Evolutionary conservation across 2,888 invertebrate species (phyloP).

Genomic region (Platycheirus rosarum): DNA sequence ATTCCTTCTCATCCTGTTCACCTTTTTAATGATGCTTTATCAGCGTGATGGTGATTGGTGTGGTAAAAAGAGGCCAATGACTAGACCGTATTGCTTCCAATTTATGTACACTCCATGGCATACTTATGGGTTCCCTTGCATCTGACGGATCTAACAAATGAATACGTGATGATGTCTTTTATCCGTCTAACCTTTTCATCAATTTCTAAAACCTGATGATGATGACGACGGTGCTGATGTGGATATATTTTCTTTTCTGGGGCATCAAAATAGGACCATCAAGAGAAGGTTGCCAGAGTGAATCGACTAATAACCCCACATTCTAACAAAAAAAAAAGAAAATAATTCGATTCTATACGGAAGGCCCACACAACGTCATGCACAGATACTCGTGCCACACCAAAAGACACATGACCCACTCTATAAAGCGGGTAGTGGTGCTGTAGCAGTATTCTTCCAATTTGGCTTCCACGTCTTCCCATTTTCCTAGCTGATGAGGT

Average conservation of each 20-base stretch:
- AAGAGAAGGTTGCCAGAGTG: constrained; percentile 32
- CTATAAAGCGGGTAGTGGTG: constrained; percentile 9
- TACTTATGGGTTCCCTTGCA: constrained; percentile 53
- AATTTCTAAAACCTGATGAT: constrained; percentile 55
- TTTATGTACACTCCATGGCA: constrained; percentile 38
- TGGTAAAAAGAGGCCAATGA: constrained; percentile 39
- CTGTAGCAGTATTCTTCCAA: constrained; percentile 8
- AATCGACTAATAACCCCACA: constrained; percentile 24
- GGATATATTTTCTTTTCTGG: constrained; percentile 51
- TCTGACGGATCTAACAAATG: constrained; percentile 69
- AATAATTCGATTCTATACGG: constrained; percentile 65
- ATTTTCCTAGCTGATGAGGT: constrained; percentile 35
- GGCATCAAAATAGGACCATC: constrained; percentile 55
- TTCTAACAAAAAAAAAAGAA: constrained; percentile 46
- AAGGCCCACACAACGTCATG: constrained; percentile 52
- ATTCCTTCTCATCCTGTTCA: constrained; percentile 4
- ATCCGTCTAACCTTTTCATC: constrained; percentile 64
- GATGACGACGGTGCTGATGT: constrained; percentile 40
- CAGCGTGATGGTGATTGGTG: not conserved
- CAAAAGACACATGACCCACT: constrained; percentile 53
- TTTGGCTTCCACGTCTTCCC: constrained; percentile 4
- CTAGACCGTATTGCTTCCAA: constrained; percentile 61
- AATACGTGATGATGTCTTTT: constrained; percentile 71
- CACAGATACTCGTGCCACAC: constrained; percentile 32
- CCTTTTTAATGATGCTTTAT: constrained; percentile 34